Percentiles rank a stretch among this genome's conserved stretches.
Evolutionary conservation across 2,113 vertebrate species (phyloP).

Genomic region (Clarias magur): DNA sequence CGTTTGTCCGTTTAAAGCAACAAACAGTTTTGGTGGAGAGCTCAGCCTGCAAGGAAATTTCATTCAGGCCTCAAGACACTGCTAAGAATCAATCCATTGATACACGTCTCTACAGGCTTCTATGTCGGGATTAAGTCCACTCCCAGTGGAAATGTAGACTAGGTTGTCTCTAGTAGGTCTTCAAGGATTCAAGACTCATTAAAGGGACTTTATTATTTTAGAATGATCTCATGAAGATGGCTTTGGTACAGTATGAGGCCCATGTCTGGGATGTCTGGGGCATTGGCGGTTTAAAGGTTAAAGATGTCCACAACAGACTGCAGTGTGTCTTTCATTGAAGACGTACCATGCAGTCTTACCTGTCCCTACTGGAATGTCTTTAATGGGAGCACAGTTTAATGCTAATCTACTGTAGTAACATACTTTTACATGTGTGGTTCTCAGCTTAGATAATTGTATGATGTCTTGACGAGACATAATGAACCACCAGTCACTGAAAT

Average conservation of each 20-base stretch:
- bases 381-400: neutral
- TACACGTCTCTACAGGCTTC: neutral
- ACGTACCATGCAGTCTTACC: too few relatives aligned
- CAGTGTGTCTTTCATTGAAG: too few relatives aligned
- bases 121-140: neutral
- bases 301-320: too few relatives aligned
- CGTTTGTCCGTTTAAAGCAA: neutral
- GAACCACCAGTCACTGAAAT: neutral
- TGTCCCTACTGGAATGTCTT: neutral
- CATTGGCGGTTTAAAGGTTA: too few relatives aligned
- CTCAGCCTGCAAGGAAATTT: neutral
- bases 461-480: neutral
- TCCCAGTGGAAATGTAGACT: too few relatives aligned
- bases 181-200: too few relatives aligned
- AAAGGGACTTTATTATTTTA: too few relatives aligned
- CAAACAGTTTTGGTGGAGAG: neutral
- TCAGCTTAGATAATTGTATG: neutral
- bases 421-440: neutral
- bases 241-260: too few relatives aligned
- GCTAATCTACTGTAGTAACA: neutral
- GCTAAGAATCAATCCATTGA: neutral
- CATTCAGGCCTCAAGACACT: neutral
- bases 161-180: too few relatives aligned
- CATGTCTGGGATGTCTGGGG: too few relatives aligned
- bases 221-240: too few relatives aligned